phyloP scores from a whole-genome alignment of 2,888 invertebrate genomes.

The Saturnia japonica region DNA sequence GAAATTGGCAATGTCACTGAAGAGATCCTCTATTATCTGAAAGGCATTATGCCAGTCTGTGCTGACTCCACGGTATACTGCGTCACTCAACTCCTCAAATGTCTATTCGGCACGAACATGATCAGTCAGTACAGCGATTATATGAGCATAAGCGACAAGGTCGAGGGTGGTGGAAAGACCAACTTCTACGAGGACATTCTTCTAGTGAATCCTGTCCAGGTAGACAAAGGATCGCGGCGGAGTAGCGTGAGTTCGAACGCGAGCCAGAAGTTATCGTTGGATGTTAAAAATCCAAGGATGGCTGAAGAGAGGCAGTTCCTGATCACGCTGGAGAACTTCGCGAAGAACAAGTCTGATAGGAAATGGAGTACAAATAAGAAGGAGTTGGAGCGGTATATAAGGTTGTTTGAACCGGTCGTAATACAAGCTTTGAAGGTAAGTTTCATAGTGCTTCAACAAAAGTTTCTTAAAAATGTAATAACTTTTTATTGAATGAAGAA shows the following conservation, averaged over 20 bases:
- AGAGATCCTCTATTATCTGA: slow-evolving; percentile 89
- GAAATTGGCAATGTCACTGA: slow-evolving; percentile 90
- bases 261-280: slow-evolving; percentile 62
- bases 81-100: slow-evolving; percentile 89
- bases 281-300: slow-evolving; percentile 63
- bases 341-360: slow-evolving; percentile 69
- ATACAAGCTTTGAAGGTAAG: slow-evolving; percentile 93
- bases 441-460: too few relatives aligned
- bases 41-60: slow-evolving; percentile 86
- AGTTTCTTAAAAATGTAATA: too few relatives aligned
- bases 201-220: slow-evolving; percentile 49
- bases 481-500: too few relatives aligned
- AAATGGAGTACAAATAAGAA: slow-evolving; percentile 78
- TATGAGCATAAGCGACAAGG: slow-evolving; percentile 57
- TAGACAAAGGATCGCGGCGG: slow-evolving; percentile 48
- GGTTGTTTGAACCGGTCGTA: slow-evolving; percentile 97
- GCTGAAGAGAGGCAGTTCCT: slow-evolving; percentile 60
- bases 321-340: slow-evolving; percentile 71
- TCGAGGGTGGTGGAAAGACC: slow-evolving; percentile 24
- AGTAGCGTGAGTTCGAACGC: slow-evolving; percentile 59
- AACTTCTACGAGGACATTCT: slow-evolving; percentile 64
- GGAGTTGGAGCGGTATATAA: slow-evolving; percentile 88
- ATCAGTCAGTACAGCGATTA: slow-evolving; percentile 70
- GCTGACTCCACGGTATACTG: slow-evolving; percentile 87
- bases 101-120: slow-evolving; percentile 89